Evolutionary conservation across 2,888 invertebrate genomes (phyloP).

Genomic region (Megaustenia siamemsis): DNA sequence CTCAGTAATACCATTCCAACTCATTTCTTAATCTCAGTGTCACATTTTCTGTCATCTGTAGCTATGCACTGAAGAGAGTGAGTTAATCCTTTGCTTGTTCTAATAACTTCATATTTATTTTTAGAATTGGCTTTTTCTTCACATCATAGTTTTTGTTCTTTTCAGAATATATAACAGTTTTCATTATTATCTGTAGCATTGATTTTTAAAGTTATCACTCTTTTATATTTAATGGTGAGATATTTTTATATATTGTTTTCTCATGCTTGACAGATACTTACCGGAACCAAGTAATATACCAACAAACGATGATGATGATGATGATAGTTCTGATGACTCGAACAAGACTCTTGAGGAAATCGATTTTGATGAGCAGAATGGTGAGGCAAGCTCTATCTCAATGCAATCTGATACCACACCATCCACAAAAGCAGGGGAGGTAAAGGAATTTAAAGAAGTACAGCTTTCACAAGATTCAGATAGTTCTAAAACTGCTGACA

Average conservation of each 20-base stretch:
- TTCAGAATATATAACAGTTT: too few relatives aligned
- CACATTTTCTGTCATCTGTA: too few relatives aligned
- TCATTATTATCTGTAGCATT: too few relatives aligned
- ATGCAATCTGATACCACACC: background rate
- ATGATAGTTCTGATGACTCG: background rate
- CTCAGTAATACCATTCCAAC: too few relatives aligned
- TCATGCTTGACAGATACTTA: conserved; percentile 8
- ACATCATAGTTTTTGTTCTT: too few relatives aligned
- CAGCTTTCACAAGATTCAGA: background rate
- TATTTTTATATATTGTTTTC: background rate
- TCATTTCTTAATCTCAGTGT: too few relatives aligned
- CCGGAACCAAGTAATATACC: background rate
- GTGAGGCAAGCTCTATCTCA: background rate
- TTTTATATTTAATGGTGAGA: too few relatives aligned
- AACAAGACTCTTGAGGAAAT: background rate
- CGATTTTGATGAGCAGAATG: background rate
- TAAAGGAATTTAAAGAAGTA: background rate
- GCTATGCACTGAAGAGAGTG: too few relatives aligned
- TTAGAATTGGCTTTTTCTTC: too few relatives aligned
- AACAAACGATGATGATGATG: background rate
- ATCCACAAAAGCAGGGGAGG: background rate
- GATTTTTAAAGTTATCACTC: too few relatives aligned
- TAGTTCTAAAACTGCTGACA: background rate
- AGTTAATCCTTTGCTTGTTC: too few relatives aligned
- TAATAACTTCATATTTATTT: too few relatives aligned